Evolutionary conservation across 2,113 vertebrate species (phyloP).

Genomic region (Odocoileus hemionus): DNA sequence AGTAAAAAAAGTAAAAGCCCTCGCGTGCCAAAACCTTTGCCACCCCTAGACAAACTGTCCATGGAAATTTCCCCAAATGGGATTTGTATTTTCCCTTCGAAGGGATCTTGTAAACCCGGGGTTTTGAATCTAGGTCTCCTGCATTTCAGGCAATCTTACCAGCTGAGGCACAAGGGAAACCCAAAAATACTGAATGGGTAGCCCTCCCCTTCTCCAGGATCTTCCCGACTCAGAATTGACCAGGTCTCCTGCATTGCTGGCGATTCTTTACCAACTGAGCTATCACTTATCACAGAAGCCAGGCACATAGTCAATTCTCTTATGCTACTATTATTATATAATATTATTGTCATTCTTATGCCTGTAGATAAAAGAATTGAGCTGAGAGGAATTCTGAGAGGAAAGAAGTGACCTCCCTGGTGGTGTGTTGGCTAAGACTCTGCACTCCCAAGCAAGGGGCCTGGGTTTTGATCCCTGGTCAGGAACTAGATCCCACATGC

Average conservation of each 20-base stretch:
- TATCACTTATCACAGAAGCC: background rate
- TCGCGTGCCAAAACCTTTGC: too few species aligned
- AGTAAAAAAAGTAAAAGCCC: too few species aligned
- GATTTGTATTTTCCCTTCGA: background rate
- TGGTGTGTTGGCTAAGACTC: background rate
- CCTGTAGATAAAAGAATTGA: background rate
- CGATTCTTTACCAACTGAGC: background rate
- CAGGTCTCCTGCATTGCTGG: background rate
- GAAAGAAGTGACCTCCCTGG: background rate
- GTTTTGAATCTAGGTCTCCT: background rate
- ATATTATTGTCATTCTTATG: background rate
- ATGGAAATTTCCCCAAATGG: too few species aligned
- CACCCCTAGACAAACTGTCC: too few species aligned
- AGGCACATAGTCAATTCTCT: background rate
- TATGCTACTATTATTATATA: background rate
- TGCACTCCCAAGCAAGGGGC: background rate
- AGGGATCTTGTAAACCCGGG: background rate
- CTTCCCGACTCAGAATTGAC: background rate
- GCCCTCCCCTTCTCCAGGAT: background rate
- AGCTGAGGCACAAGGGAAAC: background rate
- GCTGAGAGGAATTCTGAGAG: background rate
- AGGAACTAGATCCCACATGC: background rate
- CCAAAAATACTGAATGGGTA: background rate
- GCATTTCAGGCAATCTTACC: background rate
- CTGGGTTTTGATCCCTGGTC: background rate